Percentiles rank a stretch among this genome's conserved stretches.
Conservation (phyloP, 2,113 vertebrate genomes). For the Kryptolebias marmoratus region DNA sequence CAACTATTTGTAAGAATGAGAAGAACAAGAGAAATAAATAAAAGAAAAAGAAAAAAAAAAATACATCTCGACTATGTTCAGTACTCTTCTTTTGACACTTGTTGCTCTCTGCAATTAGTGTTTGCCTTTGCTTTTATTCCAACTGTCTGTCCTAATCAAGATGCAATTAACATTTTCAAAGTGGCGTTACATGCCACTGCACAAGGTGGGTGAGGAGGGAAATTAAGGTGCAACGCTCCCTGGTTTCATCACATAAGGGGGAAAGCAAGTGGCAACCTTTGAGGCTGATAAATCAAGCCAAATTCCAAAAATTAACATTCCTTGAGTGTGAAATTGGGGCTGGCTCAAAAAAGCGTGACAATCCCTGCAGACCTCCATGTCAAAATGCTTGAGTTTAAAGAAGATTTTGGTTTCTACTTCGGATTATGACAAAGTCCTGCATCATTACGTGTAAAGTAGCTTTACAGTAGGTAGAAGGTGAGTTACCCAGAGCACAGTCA, state of each 20-base stretch:
- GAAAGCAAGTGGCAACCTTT: background rate
- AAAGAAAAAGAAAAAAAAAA: background rate
- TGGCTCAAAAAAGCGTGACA: background rate
- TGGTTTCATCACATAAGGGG: background rate
- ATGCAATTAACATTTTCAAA: conserved; percentile 72
- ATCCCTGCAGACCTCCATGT: background rate
- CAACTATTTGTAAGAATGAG: conserved; percentile 9
- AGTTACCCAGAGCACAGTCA: too few relatives aligned
- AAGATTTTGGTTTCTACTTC: background rate
- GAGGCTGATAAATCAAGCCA: background rate
- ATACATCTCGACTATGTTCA: conserved; percentile 36
- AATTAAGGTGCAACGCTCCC: conserved; percentile 11
- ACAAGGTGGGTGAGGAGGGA: conserved; percentile 30
- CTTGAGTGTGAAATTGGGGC: background rate
- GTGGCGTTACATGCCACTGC: conserved; percentile 62
- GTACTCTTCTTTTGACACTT: conserved; percentile 52
- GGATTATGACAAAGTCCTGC: background rate
- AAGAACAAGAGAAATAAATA: background rate
- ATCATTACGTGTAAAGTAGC: too few relatives aligned
- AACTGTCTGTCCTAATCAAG: conserved; percentile 71
- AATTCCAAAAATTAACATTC: background rate
- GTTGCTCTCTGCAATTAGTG: conserved; percentile 56
- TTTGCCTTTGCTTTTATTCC: conserved; percentile 66
- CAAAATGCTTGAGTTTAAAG: background rate
- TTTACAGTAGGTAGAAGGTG: too few relatives aligned